Base-by-base conservation (phyloP, 2,797 vertebrate genomes). In the Petrocephalus sullivani region DNA sequence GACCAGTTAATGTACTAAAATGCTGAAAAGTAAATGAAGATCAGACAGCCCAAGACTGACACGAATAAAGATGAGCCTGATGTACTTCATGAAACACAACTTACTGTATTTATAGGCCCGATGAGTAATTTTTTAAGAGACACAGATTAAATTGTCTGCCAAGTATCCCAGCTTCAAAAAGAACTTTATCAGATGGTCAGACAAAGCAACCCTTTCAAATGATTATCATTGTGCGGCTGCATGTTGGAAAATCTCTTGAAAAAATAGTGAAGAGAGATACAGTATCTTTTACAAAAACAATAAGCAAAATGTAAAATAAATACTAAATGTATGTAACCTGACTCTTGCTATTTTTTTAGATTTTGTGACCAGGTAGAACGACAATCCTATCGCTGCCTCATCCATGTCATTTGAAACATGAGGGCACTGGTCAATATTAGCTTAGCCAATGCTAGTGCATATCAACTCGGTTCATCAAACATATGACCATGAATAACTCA, bases 401-500 rank as follows among this genome's bases (percentile, higher is more conserved):
- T 21, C 33, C 41, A 23, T 87, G 9, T 75, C 78, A 67, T 75
- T 19, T 60, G 85, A 54, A 54, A 41, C 10, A 57, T 49, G 16
- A 14, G 46, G 41, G 23, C 54, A n/a, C n/a, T 82, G 41, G 56
- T 54, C 85, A 53, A n/a, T 87, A 54, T 89, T 61, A 51, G 67
- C 71, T 53, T 67, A 61, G 85, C 37, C 83, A 4, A 16, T 49
- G 54, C 33, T 57, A 61, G 23, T 51, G 67, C 67, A 53, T 85
- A 61, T 60, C 16, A 89, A 57, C 71, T 64, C 56, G 2, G 71
- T 67, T 53, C 67, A 23, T 87, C 57, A 82, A 87, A 87, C 75
- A 89, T 23, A 51, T 78, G 85, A n/a, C 7, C 16, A 87, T 89
- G 85, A 64, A 82, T 89, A 89, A 61, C 67, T 81, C 57, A 89